Base-by-base conservation (phyloP, 2,888 invertebrate species). In the Chalcosyrphus nemorum region DNA sequence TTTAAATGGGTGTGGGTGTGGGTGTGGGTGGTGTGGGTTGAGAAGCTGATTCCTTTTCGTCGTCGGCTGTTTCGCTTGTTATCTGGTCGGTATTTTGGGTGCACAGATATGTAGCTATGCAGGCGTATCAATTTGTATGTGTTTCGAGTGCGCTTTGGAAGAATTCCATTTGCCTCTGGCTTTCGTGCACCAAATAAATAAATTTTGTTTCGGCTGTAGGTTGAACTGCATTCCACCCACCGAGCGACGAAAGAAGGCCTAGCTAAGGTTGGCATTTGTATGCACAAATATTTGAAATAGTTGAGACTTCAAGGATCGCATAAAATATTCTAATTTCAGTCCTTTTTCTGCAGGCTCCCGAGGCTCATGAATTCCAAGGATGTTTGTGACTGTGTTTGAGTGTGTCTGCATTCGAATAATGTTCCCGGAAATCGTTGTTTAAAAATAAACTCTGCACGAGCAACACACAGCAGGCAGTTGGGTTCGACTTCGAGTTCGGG, bases 271-370 rank as follows among this genome's bases (percentile, higher is more conserved):
- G 80, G 84, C 84, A 70, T 78, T 72, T 84, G 74, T 80, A 66
- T 84, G 63, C 80, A 80, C 84, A 84, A 84, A 84, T 84, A 84
- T 84, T 84, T 84, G 84, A 85, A 85, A 86, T 81, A 77, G 84
- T 86, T 81, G 81, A 85, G 77, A 78, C 75, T 81, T 81, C 77
- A 74, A 74, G 77, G 85, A 86, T 81, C 81, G 74, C 86, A 86
- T 85, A 85, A 77, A 85, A 77, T 81, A 85, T 85, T 77, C 81
- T 81, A 86, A 85, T 85, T 86, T 85, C 68, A 81, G 81, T 77
- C 21, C 68, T 85, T 76, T 81, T 86, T 81, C 72, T 63, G 80
- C 63, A 71, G 66, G 70, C 71, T 78, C 65, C 80, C 57, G 65
- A 68, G 78, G 66, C 75, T 76, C 75, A 80, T 80, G 82, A 84